Percentiles rank a stretch among this genome's conserved stretches.
These are phyloP conservation scores for Chlorospingus semifuscus DNA, from an alignment of 2,797 vertebrate species.

Conservation along the genomic window DNA sequence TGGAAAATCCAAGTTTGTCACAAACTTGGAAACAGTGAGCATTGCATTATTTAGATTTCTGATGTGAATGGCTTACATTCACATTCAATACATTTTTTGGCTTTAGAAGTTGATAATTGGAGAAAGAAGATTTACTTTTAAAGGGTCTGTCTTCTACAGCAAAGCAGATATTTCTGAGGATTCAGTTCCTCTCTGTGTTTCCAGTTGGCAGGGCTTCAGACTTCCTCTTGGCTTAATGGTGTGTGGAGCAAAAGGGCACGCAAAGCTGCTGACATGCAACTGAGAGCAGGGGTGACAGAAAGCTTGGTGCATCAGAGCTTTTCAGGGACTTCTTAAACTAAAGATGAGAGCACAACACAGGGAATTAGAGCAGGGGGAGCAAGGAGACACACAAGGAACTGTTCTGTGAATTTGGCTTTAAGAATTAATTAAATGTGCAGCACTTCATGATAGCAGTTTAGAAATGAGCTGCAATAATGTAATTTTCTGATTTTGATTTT, in stretches of 20 bases:
- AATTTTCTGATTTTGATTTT: background rate
- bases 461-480: background rate
- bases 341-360: background rate
- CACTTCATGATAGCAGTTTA: background rate
- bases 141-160: background rate
- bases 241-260: background rate
- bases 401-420: background rate
- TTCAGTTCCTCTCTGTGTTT: constrained; percentile 4
- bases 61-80: background rate
- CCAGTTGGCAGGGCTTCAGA: background rate
- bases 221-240: background rate
- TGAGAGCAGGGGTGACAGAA: background rate
- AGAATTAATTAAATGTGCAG: background rate
- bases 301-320: background rate
- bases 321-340: background rate
- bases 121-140: background rate
- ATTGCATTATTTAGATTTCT: background rate
- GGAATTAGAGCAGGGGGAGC: background rate
- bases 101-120: background rate
- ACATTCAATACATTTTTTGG: background rate
- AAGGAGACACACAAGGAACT: background rate
- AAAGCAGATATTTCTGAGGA: background rate
- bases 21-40: background rate
- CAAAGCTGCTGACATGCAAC: constrained; percentile 8
- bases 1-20: background rate